Base-by-base conservation (phyloP, 2,113 vertebrate species). In the Oncorhynchus nerka region DNA sequence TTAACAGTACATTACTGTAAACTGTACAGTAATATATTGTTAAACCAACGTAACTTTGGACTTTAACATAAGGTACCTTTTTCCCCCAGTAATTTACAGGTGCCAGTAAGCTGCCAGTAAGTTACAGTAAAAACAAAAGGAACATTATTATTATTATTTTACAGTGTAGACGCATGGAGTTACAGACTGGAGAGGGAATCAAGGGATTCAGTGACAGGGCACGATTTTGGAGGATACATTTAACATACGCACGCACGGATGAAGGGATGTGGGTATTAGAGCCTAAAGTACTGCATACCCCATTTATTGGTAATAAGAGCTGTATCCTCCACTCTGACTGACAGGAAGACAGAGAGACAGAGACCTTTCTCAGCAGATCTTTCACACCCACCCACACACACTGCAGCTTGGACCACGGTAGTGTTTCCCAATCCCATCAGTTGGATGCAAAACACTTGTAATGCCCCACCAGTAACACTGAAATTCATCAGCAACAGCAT, bases 401-500 rank as follows among this genome's bases (percentile, higher is more conserved):
- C 19, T 64, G 8, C 20, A 9, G 22, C 61, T 20, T 6, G n/a
- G 19, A 64, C 61, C 61, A 20, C n/a, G 7, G n/a, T n/a, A 24
- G 19, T 64, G 4, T 8, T 64, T 8, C 7, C n/a, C 6, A 34
- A 34, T 34, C 34, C 34, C 34, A 34, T 7, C 34, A 34, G 7
- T 7, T 34, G 34, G 34, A 34, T 7, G 34, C 34, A 34, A 34
- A 7, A 34, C 34, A 34, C 34, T 34, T 34, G 34, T 7, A 20
- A 64, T 34, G 34, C 34, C 19, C 61, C 61, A 20, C 4, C 61
- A 64, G 51, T 55, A 12, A 55, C 16, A 12, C 51, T 55, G 51
- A 12, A 16, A 16, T 55, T 4, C 51, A 34, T 55, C 11, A 55
- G 16, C 55, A 70, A 62, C 16, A 66, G 70, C 81, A 81, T 77